Evolutionary conservation across 53 echinoderm and acorn worm genomes (phyloP), one percentile per base, ranked within the genome.

Genomic region (Henricia sp.): DNA sequence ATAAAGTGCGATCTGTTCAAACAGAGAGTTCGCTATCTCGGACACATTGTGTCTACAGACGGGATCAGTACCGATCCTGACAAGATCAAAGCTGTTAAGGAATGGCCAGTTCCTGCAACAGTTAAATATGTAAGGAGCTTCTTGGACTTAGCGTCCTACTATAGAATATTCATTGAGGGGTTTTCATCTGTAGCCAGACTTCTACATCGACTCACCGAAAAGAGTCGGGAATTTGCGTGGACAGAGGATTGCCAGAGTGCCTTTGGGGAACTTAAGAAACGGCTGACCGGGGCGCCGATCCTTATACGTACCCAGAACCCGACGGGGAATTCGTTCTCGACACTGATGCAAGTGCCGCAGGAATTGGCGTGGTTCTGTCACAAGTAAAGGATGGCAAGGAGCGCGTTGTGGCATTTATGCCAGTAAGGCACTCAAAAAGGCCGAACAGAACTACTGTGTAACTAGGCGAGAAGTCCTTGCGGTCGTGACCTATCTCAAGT

Each of bases 61-160:
- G 60, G 60, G 12, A 60, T 60, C 60, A 3, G 28, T 4, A 60
- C 60, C 11, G 24, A 9, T 60, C 60, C 28, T 10, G 60, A 26
- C 27, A 60, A 60, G 60, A 60, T 60, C 4, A 4, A 12, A 28
- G 60, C 60, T 17, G 56, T 56, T 4, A 56, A 56, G 56, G n/a
- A 56, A 17, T 85, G 86, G 86, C 86, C 86, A 2, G 52, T 62
- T n/a, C 86, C 86, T 17, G 62, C 73, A 28, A 40, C 27, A 20
- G 37, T 46, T 25, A 59, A 43, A 44, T 73, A 85, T 37, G 86
- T 85, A 16, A 58, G 73, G 0, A 25, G 74, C 19, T 85, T 85
- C 65, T 38, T 85, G 25, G 86, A 74, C 10, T 52, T 85, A 27
- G 63, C 86, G 1, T 73, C 74, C 25, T 85, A 85, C 21, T 85